phyloP scores from a whole-genome alignment of 1,140 invertebrate genomes.

The Aphaenogaster rudis region DNA sequence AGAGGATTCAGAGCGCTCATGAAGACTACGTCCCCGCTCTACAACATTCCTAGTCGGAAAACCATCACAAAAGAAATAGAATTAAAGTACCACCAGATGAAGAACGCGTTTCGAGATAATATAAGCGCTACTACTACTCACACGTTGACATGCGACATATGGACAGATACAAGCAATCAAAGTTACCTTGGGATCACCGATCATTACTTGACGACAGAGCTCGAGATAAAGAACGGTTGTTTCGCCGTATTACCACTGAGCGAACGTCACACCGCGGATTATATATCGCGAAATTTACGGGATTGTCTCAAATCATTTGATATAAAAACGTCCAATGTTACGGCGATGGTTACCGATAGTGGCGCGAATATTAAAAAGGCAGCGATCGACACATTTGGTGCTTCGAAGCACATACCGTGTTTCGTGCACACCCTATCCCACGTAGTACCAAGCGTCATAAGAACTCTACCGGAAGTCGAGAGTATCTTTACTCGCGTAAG shows the following conservation, averaged over 20 bases:
- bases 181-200: not conserved
- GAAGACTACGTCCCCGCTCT: not conserved
- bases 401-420: too few species aligned
- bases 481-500: not conserved
- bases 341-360: not conserved
- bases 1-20: not conserved
- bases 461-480: too few species aligned
- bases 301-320: not conserved
- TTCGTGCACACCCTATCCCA: not conserved
- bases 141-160: constrained; percentile 3
- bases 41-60: not conserved
- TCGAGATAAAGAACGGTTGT: not conserved
- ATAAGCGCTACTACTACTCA: not conserved
- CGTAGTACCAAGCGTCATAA: not conserved
- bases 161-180: constrained; percentile 1
- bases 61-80: not conserved
- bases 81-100: not conserved
- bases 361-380: too few species aligned
- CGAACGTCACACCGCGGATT: not conserved
- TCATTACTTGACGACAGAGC: not conserved
- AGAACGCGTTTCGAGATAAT: not conserved
- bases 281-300: not conserved
- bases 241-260: not conserved
- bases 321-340: not conserved
- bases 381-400: too few species aligned